Conservation (phyloP, 2,888 invertebrate genomes). For the Sphecodes monilicornis region DNA sequence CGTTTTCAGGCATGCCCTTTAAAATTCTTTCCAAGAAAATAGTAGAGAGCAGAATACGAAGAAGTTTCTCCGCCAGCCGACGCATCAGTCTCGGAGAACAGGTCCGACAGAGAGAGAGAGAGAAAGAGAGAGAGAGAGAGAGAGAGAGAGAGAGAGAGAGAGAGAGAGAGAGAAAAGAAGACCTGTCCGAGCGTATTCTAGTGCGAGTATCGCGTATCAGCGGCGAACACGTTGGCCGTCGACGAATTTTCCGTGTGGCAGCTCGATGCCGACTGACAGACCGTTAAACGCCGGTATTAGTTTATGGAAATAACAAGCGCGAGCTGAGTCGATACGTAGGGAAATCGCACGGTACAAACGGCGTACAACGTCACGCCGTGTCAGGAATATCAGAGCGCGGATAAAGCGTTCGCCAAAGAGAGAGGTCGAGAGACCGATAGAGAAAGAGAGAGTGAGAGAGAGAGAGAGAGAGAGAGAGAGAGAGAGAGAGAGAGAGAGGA, state of each 20-base stretch:
- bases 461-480: background rate
- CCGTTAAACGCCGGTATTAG: slow-evolving; percentile 55
- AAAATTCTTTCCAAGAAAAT: background rate
- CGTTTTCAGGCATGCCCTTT: no score
- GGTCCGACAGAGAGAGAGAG: background rate
- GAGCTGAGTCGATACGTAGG: slow-evolving; percentile 38
- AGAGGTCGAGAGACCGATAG: no score
- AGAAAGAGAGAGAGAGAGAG: background rate
- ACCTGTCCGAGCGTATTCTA: background rate
- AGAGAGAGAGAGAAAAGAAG: background rate
- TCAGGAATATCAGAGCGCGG: slow-evolving; percentile 58
- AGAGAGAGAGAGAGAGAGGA: no score
- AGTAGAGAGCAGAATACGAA: background rate
- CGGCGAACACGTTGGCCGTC: background rate
- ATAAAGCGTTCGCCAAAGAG: slow-evolving; percentile 36
- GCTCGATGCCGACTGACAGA: slow-evolving; percentile 28
- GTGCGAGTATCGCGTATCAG: background rate
- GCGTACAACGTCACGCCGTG: slow-evolving; percentile 44
- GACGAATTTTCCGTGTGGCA: background rate
- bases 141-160: no score
- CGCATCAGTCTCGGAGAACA: background rate
- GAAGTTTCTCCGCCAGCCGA: background rate
- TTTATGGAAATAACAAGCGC: slow-evolving; percentile 50
- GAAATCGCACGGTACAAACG: slow-evolving; percentile 48
- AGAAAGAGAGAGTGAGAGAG: background rate